Percentiles rank a stretch among this genome's conserved stretches.
Conservation (phyloP, 2,113 vertebrate genomes). For the Solenodon paradoxus region DNA sequence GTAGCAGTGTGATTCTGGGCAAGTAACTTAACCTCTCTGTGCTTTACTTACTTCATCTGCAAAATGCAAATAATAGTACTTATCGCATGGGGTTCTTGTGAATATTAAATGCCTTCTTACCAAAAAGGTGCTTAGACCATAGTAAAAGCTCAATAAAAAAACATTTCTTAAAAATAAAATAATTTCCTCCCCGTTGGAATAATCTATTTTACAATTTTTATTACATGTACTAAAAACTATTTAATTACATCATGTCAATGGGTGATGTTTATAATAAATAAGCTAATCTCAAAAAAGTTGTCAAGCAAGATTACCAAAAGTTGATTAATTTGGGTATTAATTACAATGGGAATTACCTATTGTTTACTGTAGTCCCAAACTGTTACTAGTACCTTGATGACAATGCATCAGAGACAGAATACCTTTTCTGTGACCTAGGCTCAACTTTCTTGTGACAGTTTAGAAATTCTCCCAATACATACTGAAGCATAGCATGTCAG, state of each 20-base stretch:
- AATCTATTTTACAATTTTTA: neutral
- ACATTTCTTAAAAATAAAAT: neutral
- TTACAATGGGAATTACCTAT: neutral
- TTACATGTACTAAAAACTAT: neutral
- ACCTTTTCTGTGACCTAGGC: neutral
- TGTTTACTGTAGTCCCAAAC: neutral
- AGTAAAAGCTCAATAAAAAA: neutral
- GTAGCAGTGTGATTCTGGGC: neutral
- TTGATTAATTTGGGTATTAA: neutral
- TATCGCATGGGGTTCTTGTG: neutral
- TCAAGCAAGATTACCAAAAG: neutral
- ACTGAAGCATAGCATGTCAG: neutral
- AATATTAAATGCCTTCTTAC: neutral
- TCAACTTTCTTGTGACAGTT: neutral
- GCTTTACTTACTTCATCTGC: neutral
- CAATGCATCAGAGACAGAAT: neutral
- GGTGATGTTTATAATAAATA: neutral
- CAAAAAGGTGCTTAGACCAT: neutral
- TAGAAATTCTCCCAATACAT: no score
- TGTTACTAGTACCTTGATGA: neutral
- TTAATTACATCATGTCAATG: neutral
- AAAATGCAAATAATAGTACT: neutral
- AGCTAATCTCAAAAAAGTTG: constrained; percentile 6
- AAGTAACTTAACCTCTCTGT: neutral
- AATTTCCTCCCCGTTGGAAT: neutral